Evolutionary conservation across 2,888 invertebrate species (phyloP).

Genomic region (Ophion costatus): DNA sequence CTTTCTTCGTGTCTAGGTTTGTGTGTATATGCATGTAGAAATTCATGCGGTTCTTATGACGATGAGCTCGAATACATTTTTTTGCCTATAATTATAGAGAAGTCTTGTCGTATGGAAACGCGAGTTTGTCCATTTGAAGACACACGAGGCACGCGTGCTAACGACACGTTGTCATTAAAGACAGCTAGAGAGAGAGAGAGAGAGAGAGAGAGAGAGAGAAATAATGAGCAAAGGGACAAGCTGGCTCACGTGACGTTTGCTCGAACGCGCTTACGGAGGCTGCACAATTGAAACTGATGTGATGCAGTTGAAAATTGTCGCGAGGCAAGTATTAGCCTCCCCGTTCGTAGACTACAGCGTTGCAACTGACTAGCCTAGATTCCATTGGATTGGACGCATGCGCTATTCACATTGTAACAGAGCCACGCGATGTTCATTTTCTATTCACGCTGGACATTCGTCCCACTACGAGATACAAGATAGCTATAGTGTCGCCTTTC

Average conservation of each 20-base stretch:
- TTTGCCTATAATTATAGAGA: too few relatives aligned
- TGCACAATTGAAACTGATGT: slow-evolving; percentile 63
- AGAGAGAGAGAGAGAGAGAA: background rate
- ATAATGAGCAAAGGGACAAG: background rate
- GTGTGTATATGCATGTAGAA: too few relatives aligned
- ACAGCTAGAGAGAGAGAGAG: background rate
- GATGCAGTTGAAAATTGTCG: slow-evolving; percentile 52
- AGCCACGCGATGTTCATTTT: slow-evolving; percentile 51
- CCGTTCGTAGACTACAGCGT: slow-evolving; percentile 51
- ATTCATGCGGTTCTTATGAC: too few relatives aligned
- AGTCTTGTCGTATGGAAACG: too few relatives aligned
- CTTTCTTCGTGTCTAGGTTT: too few relatives aligned
- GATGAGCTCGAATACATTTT: too few relatives aligned
- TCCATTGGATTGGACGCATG: slow-evolving; percentile 70
- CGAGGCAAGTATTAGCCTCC: slow-evolving; percentile 4
- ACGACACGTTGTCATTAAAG: slow-evolving; percentile 8
- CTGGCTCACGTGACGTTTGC: slow-evolving; percentile 19
- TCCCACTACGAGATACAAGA: slow-evolving; percentile 31
- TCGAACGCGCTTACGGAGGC: slow-evolving; percentile 48
- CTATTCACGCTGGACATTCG: slow-evolving; percentile 63
- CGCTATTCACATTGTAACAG: slow-evolving; percentile 65
- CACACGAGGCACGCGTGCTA: background rate
- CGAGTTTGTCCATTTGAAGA: background rate
- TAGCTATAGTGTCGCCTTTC: background rate
- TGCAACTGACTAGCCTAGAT: slow-evolving; percentile 77